These are phyloP conservation scores for Dicyrtomina minuta DNA, from an alignment of 2,888 invertebrate genomes.

Conservation along the genomic window DNA sequence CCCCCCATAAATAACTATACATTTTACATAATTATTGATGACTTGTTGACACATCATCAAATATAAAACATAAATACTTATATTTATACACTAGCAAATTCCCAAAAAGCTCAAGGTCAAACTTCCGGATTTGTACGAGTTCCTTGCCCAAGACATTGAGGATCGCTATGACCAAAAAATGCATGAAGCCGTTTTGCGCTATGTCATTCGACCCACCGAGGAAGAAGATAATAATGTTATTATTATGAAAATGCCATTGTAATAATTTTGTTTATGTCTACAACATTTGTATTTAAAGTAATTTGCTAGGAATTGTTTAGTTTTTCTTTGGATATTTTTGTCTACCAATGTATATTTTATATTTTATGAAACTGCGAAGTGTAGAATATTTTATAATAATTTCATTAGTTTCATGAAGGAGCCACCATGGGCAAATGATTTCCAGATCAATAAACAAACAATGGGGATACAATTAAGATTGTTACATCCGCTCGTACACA, in stretches of 20 bases:
- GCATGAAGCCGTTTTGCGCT: slow-evolving; percentile 46
- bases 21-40: no score
- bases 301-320: no score
- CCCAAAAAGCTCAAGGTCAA: slow-evolving; percentile 35
- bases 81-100: slow-evolving; percentile 37
- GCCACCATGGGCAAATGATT: slow-evolving; percentile 46
- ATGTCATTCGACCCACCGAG: slow-evolving; percentile 41
- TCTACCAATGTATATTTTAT: no score
- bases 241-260: slow-evolving; percentile 46
- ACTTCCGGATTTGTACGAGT: slow-evolving; percentile 40
- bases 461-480: slow-evolving; percentile 36
- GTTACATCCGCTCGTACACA: slow-evolving; percentile 41
- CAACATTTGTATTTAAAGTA: no score
- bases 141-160: slow-evolving; percentile 41
- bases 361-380: no score
- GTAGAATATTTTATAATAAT: neutral
- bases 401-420: slow-evolving; percentile 29
- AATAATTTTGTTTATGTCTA: slow-evolving; percentile 1
- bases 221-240: slow-evolving; percentile 37
- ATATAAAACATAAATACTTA: no score
- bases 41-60: neutral
- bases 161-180: slow-evolving; percentile 38
- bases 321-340: no score
- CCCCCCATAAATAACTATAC: no score
- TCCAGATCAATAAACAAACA: slow-evolving; percentile 21